Percentiles rank a stretch among this genome's conserved stretches.
These are phyloP conservation scores for Hyaena hyaena DNA, from an alignment of 2,113 vertebrate genomes.

Conservation along the genomic window DNA sequence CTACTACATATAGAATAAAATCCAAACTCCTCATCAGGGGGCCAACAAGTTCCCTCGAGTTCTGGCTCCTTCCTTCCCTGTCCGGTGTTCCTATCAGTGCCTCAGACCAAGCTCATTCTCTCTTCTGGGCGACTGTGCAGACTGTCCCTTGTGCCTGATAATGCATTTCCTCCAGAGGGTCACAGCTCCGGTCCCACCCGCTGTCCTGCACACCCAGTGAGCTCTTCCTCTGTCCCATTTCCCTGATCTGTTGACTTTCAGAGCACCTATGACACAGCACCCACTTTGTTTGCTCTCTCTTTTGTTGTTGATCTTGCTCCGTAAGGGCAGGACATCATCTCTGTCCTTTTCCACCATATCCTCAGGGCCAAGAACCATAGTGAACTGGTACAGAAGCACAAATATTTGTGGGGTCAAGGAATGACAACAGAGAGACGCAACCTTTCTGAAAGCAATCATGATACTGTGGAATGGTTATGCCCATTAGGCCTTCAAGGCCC, in stretches of 20 bases:
- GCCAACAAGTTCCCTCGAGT: neutral
- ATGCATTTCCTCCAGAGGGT: neutral
- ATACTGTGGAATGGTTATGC: neutral
- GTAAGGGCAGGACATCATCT: neutral
- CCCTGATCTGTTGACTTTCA: neutral
- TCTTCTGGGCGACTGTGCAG: neutral
- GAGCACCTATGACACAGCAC: neutral
- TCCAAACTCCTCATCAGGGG: neutral
- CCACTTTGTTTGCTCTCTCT: neutral
- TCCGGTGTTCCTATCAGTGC: too few relatives aligned
- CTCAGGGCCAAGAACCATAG: neutral
- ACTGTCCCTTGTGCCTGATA: neutral
- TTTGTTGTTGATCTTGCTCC: neutral
- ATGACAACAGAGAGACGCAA: neutral
- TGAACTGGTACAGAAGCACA: neutral
- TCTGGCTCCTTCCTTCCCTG: neutral
- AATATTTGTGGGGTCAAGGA: neutral
- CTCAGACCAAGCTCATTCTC: neutral
- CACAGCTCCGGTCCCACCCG: too few relatives aligned
- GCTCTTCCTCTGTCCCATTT: too few relatives aligned
- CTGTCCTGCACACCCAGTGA: accelerated
- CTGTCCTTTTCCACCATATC: neutral
- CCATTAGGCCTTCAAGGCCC: neutral
- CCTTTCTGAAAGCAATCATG: accelerated
- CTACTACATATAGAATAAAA: neutral